Evolutionary conservation across 2,113 vertebrate species (phyloP).

Genomic region (Pseudorectes ferrugineus): DNA sequence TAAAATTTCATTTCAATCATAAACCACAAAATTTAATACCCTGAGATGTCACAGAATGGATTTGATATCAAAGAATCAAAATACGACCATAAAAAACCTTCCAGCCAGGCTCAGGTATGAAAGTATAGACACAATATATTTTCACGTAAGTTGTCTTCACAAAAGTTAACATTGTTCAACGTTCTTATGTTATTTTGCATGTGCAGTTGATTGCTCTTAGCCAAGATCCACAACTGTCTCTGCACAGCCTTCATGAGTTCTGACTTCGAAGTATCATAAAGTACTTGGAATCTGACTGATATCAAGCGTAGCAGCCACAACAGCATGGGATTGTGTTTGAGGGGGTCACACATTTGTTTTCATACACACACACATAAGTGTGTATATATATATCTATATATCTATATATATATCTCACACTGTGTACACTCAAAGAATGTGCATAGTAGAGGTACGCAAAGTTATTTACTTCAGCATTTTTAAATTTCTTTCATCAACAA

Average conservation of each 20-base stretch:
- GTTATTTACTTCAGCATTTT: background rate
- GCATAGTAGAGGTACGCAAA: background rate
- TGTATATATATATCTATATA: no score
- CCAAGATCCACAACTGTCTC: background rate
- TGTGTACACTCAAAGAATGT: background rate
- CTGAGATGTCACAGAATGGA: background rate
- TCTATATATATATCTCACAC: no score
- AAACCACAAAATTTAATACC: background rate
- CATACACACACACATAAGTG: background rate
- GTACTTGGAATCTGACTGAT: background rate
- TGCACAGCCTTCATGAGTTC: background rate
- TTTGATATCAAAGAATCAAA: background rate
- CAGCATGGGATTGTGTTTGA: accelerated
- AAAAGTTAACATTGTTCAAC: background rate
- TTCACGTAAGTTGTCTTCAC: background rate
- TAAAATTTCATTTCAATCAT: background rate
- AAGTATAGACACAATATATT: background rate
- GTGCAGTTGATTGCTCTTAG: background rate
- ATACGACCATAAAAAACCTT: background rate
- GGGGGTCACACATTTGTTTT: background rate
- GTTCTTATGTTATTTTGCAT: background rate
- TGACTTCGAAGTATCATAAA: background rate
- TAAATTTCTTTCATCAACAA: background rate
- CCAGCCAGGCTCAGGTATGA: background rate
- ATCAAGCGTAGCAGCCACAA: background rate